Base-by-base conservation (phyloP, 2,113 vertebrate species). In the Lophius piscatorius region DNA sequence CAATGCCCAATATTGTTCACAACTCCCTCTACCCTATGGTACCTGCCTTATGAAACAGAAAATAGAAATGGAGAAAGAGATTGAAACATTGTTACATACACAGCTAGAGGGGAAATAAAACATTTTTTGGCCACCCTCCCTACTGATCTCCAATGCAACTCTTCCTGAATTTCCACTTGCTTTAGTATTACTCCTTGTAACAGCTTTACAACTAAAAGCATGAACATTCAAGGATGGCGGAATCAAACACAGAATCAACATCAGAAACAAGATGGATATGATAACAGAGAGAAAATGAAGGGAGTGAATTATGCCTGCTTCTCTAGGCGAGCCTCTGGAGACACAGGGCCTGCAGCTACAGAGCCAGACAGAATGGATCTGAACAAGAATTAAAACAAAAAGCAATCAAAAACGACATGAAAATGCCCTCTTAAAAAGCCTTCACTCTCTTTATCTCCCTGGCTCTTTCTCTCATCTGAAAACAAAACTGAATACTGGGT, bases 321-420 rank as follows among this genome's bases (percentile, higher is more conserved):
- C 51, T 73, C 17, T 45, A 80, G 60, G 41, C 47, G 28, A 31
- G 63, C 70, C 78, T 61, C 81, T 7, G 16, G 79, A 78, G 81
- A 80, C 69, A 8, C 6, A 3, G 9, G 56, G 74, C 74, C 64
- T 39, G 63, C 45, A 78, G 69, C 70, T 48, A 66, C 13, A 49
- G 18, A 73, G 54, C 52, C 67, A 69, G 75, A 76, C 63, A 66
- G 61, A 69, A 74, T 12, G 20, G 48, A 76, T 67, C 44, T 56
- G 54, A 39, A 14, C 40, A 5, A 44, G 49, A 80, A 81, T 73
- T 83, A 78, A 80, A 81, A 70, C 34, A 65, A 67, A 71, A 63
- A 61, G 38, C 41, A 52, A 80, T 83, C 71, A 87, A 74, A 84
- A 74, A 60, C 50, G 41, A 82, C 72, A 76, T 82, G 62, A 62